These are phyloP conservation scores for Lagopus muta DNA, from an alignment of 2,113 vertebrate species.

Conservation along the genomic window DNA sequence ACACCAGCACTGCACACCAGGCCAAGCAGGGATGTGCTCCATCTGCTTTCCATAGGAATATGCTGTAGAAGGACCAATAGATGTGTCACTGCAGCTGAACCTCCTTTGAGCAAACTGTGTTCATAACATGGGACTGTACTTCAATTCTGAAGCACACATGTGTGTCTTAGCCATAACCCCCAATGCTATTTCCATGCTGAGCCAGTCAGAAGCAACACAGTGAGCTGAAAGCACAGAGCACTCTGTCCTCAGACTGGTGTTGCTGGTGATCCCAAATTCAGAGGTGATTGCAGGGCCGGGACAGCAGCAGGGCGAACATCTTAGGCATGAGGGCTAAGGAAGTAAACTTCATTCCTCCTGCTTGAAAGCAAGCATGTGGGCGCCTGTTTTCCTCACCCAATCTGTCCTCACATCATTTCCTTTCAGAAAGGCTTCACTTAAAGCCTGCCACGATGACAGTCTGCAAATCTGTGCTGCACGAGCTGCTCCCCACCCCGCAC, in stretches of 20 bases:
- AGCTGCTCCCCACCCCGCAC: neutral
- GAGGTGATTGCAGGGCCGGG: neutral
- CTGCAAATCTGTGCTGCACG: neutral
- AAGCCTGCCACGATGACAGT: neutral
- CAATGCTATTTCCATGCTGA: neutral
- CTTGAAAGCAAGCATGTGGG: neutral
- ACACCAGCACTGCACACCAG: rapidly evolving
- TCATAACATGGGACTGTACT: neutral
- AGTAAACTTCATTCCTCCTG: neutral
- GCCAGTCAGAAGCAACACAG: neutral
- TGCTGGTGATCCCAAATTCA: neutral
- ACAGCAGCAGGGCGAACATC: neutral
- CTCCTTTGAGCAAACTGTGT: rapidly evolving
- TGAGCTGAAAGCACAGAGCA: neutral
- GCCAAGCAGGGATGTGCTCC: neutral
- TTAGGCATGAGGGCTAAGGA: neutral
- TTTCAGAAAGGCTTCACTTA: neutral
- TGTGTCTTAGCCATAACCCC: rapidly evolving
- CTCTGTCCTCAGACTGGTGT: neutral
- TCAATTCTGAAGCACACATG: rapidly evolving
- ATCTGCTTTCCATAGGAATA: neutral
- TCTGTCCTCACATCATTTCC: constrained; percentile 23
- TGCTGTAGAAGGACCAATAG: neutral
- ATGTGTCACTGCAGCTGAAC: rapidly evolving
- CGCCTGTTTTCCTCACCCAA: neutral